phyloP scores from a whole-genome alignment of 2,888 invertebrate genomes.

The Parnassius apollo region DNA sequence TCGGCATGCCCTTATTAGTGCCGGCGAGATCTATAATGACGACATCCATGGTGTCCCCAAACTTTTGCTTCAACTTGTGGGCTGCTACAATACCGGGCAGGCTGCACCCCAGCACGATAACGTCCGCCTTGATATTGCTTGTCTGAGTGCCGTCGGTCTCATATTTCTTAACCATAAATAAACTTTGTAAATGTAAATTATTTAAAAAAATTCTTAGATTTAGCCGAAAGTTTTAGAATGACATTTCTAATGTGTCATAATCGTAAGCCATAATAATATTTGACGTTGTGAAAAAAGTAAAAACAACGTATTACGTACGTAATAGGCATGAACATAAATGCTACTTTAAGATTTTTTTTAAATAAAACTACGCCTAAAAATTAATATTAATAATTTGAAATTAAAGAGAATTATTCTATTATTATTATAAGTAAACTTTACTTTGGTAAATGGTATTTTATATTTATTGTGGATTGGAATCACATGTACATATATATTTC shows the following conservation, averaged over 20 bases:
- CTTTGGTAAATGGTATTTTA: no score
- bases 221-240: conserved; percentile 4
- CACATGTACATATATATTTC: no score
- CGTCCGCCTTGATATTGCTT: conserved; percentile 50
- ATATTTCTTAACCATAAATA: conserved; percentile 25
- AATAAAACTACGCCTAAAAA: no score
- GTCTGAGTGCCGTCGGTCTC: conserved; percentile 4
- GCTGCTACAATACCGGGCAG: conserved; percentile 71
- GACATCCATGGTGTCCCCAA: conserved; percentile 66
- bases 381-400: no score
- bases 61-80: conserved; percentile 65
- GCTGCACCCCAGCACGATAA: conserved; percentile 69
- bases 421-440: no score
- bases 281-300: conserved; percentile 8
- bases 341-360: no score
- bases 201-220: not conserved
- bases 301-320: not conserved
- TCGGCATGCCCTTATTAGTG: conserved; percentile 35
- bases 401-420: no score
- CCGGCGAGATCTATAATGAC: conserved; percentile 59
- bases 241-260: conserved; percentile 13
- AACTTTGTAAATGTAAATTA: conserved; percentile 3
- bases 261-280: not conserved
- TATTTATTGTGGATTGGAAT: no score
- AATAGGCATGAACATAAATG: no score